phyloP scores from a whole-genome alignment of 2,113 vertebrate species.

The Psittacara wagleri region DNA sequence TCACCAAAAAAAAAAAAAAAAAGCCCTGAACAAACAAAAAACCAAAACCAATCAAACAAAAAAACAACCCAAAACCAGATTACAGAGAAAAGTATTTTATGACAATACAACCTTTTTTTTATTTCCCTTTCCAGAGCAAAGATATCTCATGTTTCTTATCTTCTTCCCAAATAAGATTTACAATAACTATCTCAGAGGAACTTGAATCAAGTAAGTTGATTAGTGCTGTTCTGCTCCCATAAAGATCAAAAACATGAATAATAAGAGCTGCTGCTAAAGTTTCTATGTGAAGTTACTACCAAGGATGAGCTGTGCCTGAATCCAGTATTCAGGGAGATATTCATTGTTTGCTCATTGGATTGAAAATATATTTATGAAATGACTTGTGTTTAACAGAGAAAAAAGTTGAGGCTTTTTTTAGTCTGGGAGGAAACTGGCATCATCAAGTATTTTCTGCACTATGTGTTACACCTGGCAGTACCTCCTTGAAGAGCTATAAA shows the following conservation, averaged over 20 bases:
- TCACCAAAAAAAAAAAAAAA: neutral
- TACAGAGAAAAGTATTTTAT: neutral
- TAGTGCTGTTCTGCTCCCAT: neutral
- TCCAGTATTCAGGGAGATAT: neutral
- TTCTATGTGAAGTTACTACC: neutral
- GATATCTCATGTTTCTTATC: neutral
- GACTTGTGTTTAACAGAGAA: neutral
- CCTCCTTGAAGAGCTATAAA: slow-evolving; percentile 35
- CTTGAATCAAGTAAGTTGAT: neutral
- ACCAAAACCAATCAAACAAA: neutral
- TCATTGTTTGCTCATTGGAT: neutral
- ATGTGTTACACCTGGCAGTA: neutral
- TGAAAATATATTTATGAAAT: slow-evolving; percentile 11
- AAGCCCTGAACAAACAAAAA: neutral
- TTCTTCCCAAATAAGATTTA: neutral
- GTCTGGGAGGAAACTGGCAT: neutral
- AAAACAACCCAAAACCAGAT: neutral
- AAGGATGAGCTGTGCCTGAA: neutral
- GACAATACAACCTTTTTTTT: neutral
- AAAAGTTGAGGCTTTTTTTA: neutral
- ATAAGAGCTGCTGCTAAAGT: neutral
- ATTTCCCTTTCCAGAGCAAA: neutral
- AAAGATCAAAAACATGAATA: neutral
- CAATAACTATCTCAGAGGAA: neutral
- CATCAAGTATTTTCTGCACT: neutral